phyloP scores from a whole-genome alignment of 2,888 invertebrate species.

The Dryomyza anilis region DNA sequence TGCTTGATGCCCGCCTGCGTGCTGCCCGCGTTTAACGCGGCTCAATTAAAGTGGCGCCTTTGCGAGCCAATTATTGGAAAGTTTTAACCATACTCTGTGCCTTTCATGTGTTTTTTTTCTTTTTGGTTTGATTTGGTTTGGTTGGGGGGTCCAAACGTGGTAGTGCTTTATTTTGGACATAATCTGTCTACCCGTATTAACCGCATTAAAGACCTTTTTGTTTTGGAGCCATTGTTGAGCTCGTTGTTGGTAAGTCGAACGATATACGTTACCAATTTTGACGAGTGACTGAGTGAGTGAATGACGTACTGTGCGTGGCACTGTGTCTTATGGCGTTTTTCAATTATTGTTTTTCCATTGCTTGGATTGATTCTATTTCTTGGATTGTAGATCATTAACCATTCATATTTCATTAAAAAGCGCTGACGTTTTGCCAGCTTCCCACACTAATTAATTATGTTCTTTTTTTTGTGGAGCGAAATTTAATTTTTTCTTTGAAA shows the following conservation, averaged over 20 bases:
- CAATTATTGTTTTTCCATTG: too few relatives aligned
- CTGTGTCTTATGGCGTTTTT: too few relatives aligned
- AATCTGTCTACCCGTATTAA: not conserved
- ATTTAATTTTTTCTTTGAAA: not conserved
- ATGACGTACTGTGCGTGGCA: not conserved
- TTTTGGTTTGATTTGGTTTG: not conserved
- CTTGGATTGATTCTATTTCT: too few relatives aligned
- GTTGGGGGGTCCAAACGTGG: not conserved
- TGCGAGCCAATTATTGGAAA: not conserved
- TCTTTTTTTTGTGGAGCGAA: too few relatives aligned
- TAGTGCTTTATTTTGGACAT: too few relatives aligned
- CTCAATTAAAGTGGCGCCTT: conserved; percentile 5
- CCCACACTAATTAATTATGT: not conserved
- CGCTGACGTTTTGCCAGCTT: not conserved
- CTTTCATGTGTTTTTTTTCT: too few relatives aligned
- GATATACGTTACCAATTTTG: too few relatives aligned
- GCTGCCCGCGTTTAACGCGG: not conserved
- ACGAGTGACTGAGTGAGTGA: not conserved
- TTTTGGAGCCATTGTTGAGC: not conserved
- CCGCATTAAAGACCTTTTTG: not conserved
- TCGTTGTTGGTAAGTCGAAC: not conserved
- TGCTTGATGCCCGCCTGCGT: not conserved
- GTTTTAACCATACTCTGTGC: not conserved
- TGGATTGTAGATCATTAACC: not conserved
- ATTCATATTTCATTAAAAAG: not conserved